Conservation (phyloP, 2,113 vertebrate species). For the Scatophagus argus region DNA sequence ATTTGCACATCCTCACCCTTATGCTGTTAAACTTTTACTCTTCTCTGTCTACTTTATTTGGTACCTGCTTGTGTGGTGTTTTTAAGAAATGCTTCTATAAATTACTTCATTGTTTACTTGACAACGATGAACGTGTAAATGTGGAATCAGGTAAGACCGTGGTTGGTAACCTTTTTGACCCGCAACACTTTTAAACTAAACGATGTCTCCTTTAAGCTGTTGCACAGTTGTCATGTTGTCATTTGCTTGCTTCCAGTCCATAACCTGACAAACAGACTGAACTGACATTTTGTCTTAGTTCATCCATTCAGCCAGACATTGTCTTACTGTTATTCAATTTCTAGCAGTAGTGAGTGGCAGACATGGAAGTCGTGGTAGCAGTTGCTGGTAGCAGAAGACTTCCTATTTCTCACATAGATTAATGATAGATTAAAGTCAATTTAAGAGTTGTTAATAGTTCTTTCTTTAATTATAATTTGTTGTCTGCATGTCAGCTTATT, state of each 20-base stretch:
- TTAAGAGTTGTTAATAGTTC: no score
- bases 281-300: neutral
- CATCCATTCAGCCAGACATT: no score
- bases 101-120: neutral
- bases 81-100: neutral
- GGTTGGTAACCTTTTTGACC: neutral
- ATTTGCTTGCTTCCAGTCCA: neutral
- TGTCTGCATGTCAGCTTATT: no score
- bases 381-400: neutral
- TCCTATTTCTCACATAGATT: no score
- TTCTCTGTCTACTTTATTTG: neutral
- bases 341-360: neutral
- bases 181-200: neutral
- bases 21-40: neutral
- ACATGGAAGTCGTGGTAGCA: neutral
- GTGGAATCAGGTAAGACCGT: neutral
- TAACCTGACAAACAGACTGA: neutral
- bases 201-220: neutral
- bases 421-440: no score
- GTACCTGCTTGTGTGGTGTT: neutral
- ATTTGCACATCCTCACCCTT: constrained; percentile 4
- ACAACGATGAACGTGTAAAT: neutral
- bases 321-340: no score
- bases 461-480: no score
- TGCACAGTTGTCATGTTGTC: no score